A percentile compares a stretch with the other conserved stretches of the same genome.
phyloP scores from a whole-genome alignment of 2,888 invertebrate genomes.

The Oligia fasciuncula region DNA sequence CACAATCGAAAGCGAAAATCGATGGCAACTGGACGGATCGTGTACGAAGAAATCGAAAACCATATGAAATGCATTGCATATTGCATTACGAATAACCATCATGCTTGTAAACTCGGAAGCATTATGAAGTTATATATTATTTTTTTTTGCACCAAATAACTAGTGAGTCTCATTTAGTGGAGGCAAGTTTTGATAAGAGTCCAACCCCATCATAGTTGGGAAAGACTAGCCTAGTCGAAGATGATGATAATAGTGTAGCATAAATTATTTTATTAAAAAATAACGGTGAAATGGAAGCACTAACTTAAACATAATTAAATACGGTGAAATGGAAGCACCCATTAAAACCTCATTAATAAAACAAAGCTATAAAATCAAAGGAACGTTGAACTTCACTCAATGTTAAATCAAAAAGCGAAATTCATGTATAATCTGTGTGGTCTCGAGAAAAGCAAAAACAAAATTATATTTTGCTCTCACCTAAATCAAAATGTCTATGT shows the following conservation, averaged over 20 bases:
- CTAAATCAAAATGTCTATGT: conserved; percentile 12
- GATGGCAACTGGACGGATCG: conserved; percentile 65
- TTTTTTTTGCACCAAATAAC: not conserved
- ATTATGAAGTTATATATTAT: not conserved
- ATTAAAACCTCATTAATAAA: not conserved
- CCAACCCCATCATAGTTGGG: rapidly evolving
- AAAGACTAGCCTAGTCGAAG: rapidly evolving
- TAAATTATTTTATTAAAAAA: not conserved
- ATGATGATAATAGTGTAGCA: not conserved
- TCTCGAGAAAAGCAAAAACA: conserved; percentile 26
- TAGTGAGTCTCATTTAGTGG: not conserved
- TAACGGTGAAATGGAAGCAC: not conserved
- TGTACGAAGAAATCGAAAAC: conserved; percentile 79
- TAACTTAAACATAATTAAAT: not conserved
- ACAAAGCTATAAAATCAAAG: not conserved
- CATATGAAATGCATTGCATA: conserved; percentile 40
- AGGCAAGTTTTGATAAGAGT: no score
- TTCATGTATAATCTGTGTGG: conserved; percentile 68
- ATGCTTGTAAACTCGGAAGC: not conserved
- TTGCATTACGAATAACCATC: conserved; percentile 16
- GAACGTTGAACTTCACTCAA: conserved; percentile 28
- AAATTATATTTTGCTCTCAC: conserved; percentile 24
- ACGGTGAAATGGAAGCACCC: not conserved
- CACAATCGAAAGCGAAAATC: conserved; percentile 84
- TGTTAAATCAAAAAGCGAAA: conserved; percentile 68